Base-by-base conservation (phyloP, 2,113 vertebrate genomes). In the Aphyosemion australe region DNA sequence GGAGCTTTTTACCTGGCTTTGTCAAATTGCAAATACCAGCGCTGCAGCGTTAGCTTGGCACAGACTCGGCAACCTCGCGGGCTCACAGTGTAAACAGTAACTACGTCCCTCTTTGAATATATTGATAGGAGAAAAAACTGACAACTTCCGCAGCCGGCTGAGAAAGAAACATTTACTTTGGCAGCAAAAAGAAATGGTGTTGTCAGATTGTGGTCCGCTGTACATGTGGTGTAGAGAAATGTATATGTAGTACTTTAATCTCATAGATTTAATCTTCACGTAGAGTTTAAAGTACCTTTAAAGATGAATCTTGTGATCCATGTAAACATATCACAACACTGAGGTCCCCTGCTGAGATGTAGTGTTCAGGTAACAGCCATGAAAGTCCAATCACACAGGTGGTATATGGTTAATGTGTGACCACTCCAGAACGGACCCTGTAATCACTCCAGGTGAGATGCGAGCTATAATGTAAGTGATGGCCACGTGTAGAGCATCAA, bases 331-430 rank as follows among this genome's bases (percentile, higher is more conserved):
- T 53, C 34, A 39, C 66, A 53, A 48, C 66, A 13, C 56, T 2
- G 10, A 15, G 47, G 50, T 1, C 8, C 10, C 13, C 45, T 10
- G 50, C 54, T 10, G 11, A 66, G 31, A 61, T 21, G 5, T 49
- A 13, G 9, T n/a, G 48, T 60, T 70, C 53, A 12, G 11, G 16
- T 74, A 51, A 54, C 54, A 42, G 50, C 58, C 69, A 14, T 41
- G 20, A 34, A 45, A 60, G 46, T 21, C 20, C 41, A 14, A 19
- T 59, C 75, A 46, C 73, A 60, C 84, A 87, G 86, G 86, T 87
- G 87, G 65, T 54, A 80, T 79, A 79, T 79, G 43, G 58, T 60
- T 58, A 65, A 26, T 69, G 82, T 57, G 81, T 87, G 79, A 89
- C 87, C 64, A 12, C 72, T 57, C 61, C 65, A 69, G 84, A 72